Evolutionary conservation across 2,113 vertebrate species (phyloP).

Genomic region (Baryphthengus martii): DNA sequence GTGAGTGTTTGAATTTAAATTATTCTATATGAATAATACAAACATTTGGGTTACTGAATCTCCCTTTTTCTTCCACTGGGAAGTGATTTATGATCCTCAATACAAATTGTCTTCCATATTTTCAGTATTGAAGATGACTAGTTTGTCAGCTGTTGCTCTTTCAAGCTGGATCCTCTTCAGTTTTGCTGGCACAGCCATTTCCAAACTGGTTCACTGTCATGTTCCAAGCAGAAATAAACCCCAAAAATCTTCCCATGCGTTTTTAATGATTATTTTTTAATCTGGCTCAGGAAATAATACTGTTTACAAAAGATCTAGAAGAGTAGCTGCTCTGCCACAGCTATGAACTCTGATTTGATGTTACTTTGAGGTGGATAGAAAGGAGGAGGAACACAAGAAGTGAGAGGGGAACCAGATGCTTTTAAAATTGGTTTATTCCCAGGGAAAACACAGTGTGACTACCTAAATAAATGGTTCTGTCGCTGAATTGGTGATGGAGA

Average conservation of each 20-base stretch:
- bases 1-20: background rate
- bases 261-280: background rate
- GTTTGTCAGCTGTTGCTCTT: background rate
- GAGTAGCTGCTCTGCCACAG: background rate
- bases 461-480: background rate
- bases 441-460: background rate
- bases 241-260: background rate
- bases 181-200: background rate
- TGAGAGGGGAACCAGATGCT: background rate
- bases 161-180: background rate
- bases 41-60: background rate
- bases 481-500: background rate
- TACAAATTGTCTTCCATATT: background rate
- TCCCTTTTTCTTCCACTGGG: background rate
- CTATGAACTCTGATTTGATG: background rate
- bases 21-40: background rate
- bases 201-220: background rate
- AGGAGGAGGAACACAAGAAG: background rate
- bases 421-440: background rate
- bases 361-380: background rate
- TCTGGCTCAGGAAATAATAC: background rate
- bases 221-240: background rate
- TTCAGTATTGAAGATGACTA: background rate
- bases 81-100: background rate
- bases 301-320: background rate